Evolutionary conservation across 2,888 invertebrate species (phyloP).

Genomic region (Cryptophagus acutangulus): DNA sequence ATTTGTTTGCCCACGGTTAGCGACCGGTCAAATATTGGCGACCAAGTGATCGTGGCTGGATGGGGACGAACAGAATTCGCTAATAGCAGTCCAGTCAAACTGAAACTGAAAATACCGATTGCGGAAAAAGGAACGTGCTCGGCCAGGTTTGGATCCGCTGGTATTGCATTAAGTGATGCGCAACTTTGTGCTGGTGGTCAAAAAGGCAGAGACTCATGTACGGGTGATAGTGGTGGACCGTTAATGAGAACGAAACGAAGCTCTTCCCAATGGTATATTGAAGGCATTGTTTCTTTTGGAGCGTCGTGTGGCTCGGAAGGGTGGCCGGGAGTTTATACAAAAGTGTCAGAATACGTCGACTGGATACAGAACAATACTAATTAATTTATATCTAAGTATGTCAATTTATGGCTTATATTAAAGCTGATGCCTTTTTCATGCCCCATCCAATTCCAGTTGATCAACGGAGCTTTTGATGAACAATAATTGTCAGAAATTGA

Average conservation of each 20-base stretch:
- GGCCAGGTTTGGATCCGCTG: constrained; percentile 27
- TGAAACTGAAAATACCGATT: constrained; percentile 59
- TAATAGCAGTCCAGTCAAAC: constrained; percentile 49
- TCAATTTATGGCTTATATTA: too few relatives aligned
- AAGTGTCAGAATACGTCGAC: constrained; percentile 48
- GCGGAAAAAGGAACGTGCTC: constrained; percentile 52
- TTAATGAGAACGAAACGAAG: constrained; percentile 56
- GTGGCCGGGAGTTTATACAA: constrained; percentile 40
- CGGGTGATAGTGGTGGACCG: constrained; percentile 74
- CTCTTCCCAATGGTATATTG: constrained; percentile 53
- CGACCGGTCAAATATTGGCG: constrained; percentile 34
- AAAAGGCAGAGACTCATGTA: constrained; percentile 63
- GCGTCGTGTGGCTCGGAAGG: constrained; percentile 36
- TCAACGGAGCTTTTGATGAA: too few relatives aligned
- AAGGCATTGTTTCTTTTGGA: constrained; percentile 66
- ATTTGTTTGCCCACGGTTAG: constrained; percentile 38
- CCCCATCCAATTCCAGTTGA: too few relatives aligned
- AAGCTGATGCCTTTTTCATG: too few relatives aligned
- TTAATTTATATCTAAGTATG: too few relatives aligned
- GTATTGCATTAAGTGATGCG: constrained; percentile 25
- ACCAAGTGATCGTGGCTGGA: constrained; percentile 41
- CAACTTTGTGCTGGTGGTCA: constrained; percentile 43
- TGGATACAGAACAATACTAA: constrained; percentile 54
- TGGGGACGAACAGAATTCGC: constrained; percentile 42
- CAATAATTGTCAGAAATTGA: too few relatives aligned